phyloP scores from a whole-genome alignment of 2,113 vertebrate species.

The Alligator sinensis region DNA sequence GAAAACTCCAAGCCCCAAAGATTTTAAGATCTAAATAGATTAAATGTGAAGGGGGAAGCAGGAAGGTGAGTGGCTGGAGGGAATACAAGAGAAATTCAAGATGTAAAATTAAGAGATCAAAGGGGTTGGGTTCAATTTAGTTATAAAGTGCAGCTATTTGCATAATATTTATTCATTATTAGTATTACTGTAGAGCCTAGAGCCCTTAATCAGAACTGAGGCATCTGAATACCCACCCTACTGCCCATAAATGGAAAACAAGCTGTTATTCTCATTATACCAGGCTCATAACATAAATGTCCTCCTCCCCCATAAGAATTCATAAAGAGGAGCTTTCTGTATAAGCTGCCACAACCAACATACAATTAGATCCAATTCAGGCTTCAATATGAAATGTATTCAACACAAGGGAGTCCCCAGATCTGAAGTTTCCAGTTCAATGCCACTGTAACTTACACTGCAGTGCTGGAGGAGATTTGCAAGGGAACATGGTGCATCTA shows the following conservation, averaged over 20 bases:
- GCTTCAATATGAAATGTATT: not conserved
- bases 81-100: not conserved
- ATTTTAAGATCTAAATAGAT: not conserved
- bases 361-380: not conserved
- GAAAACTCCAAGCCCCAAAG: not conserved
- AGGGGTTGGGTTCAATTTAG: not conserved
- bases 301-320: not conserved
- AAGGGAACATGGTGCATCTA: not conserved
- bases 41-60: not conserved
- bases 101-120: not conserved
- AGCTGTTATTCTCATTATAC: not conserved
- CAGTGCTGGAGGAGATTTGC: not conserved
- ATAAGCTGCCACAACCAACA: not conserved
- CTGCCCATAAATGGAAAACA: not conserved
- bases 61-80: not conserved
- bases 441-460: not conserved
- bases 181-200: not conserved
- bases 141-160: not conserved
- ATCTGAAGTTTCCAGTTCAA: not conserved
- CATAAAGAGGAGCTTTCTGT: not conserved
- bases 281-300: not conserved
- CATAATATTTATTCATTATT: not conserved
- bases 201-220: not conserved
- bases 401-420: not conserved
- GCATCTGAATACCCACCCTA: not conserved